Evolutionary conservation across 2,888 invertebrate species (phyloP).

Genomic region (Baronia brevicornis): DNA sequence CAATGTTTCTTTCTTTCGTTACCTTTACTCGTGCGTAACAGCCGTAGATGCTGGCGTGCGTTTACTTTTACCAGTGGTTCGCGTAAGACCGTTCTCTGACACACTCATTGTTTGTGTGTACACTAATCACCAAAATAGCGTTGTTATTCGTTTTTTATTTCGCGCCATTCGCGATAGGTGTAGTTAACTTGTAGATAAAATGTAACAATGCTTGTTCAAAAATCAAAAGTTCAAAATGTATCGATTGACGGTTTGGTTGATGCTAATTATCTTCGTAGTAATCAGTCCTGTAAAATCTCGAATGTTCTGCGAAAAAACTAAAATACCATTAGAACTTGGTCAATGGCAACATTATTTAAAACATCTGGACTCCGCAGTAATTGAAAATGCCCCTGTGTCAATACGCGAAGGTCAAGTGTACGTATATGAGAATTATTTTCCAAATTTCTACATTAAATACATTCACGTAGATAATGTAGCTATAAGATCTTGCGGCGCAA

Average conservation of each 20-base stretch:
- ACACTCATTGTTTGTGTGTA: conserved; percentile 20
- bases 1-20: too few relatives aligned
- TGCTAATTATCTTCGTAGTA: conserved; percentile 20
- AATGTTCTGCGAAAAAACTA: conserved; percentile 40
- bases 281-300: conserved; percentile 24
- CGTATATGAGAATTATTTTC: conserved; percentile 58
- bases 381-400: conserved; percentile 47
- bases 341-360: conserved; percentile 37
- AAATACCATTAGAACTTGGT: conserved; percentile 48
- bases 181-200: too few relatives aligned
- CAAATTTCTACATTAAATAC: conserved; percentile 46
- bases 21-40: too few relatives aligned
- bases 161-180: too few relatives aligned
- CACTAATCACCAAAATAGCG: too few relatives aligned
- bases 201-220: conserved; percentile 1
- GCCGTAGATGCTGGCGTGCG: too few relatives aligned
- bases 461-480: conserved; percentile 58
- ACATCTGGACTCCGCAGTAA: conserved; percentile 51
- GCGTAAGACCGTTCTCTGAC: too few relatives aligned
- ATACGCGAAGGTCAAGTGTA: conserved; percentile 51
- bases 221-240: conserved; percentile 18
- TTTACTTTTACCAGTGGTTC: too few relatives aligned
- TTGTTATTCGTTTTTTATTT: too few relatives aligned
- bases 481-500: conserved; percentile 49
- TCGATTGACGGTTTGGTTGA: conserved; percentile 12